Conservation (phyloP, 1,140 invertebrate genomes). For the Euwallacea similis region DNA sequence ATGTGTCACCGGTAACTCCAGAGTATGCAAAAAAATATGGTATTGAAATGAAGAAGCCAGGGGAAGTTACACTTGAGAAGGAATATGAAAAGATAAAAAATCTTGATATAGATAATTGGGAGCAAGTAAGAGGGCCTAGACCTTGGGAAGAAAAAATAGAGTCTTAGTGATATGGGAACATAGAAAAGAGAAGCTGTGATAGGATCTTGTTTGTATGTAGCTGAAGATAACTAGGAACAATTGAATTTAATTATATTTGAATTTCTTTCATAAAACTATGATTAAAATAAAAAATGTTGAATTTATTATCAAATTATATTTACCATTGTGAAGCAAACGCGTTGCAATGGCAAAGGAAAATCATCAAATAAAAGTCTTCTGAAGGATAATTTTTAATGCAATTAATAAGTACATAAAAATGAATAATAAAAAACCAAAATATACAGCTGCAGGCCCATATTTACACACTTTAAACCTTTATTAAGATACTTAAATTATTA, state of each 20-base stretch:
- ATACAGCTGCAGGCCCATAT: neutral
- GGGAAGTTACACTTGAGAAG: conserved; percentile 69
- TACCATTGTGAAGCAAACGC: too few species aligned
- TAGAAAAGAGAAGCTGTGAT: neutral
- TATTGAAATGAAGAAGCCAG: conserved; percentile 64
- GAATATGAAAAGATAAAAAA: conserved; percentile 72
- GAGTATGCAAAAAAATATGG: conserved; percentile 67
- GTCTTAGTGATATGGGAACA: too few species aligned
- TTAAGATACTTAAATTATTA: neutral
- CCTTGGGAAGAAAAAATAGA: conserved; percentile 70
- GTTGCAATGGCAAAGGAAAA: too few species aligned
- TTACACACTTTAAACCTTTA: neutral
- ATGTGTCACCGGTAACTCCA: conserved; percentile 60
- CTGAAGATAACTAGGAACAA: too few species aligned
- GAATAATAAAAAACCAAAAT: conserved; percentile 1
- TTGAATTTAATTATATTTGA: neutral
- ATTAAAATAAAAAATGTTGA: too few species aligned
- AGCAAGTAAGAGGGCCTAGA: conserved; percentile 75
- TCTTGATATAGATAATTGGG: conserved; percentile 77
- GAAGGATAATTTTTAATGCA: neutral
- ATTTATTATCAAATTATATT: too few species aligned
- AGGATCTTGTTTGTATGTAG: too few species aligned
- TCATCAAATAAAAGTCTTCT: too few species aligned
- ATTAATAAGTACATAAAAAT: neutral
- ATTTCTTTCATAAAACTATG: neutral